These are phyloP conservation scores for Drosophila infuscata DNA, from an alignment of 2,888 invertebrate genomes.

Conservation along the genomic window DNA sequence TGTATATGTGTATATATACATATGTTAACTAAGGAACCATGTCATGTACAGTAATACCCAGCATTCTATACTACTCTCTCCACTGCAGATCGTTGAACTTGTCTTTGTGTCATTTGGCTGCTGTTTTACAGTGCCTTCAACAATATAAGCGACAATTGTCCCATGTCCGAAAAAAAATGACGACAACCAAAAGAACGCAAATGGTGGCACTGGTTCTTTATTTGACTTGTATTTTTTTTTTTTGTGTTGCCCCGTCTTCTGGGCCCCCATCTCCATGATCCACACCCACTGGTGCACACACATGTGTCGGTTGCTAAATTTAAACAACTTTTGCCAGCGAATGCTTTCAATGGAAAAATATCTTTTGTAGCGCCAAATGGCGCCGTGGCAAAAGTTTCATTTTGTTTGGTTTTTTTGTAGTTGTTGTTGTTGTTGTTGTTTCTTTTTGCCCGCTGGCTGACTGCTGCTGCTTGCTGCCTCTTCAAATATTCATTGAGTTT, in stretches of 20 bases:
- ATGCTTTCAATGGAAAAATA: conserved; percentile 77
- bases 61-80: background rate
- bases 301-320: conserved; percentile 73
- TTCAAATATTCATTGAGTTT: conserved; percentile 80
- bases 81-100: conserved; percentile 50
- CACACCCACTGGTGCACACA: conserved; percentile 63
- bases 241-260: conserved; percentile 7
- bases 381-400: conserved; percentile 75
- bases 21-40: background rate
- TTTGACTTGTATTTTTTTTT: conserved; percentile 2
- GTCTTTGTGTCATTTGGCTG: conserved; percentile 49
- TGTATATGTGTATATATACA: background rate
- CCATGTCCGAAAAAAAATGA: conserved; percentile 53
- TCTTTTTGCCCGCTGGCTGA: conserved; percentile 11
- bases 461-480: conserved; percentile 54
- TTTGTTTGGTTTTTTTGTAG: conserved; percentile 39
- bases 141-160: conserved; percentile 60
- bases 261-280: conserved; percentile 11
- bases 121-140: conserved; percentile 16
- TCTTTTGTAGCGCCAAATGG: conserved; percentile 78
- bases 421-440: background rate
- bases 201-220: conserved; percentile 53
- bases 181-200: conserved; percentile 47
- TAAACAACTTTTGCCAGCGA: conserved; percentile 69
- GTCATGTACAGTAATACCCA: conserved; percentile 1